Percentiles rank a stretch among this genome's conserved stretches.
phyloP scores from a whole-genome alignment of 2,113 vertebrate genomes.

The Ochotona princeps region DNA sequence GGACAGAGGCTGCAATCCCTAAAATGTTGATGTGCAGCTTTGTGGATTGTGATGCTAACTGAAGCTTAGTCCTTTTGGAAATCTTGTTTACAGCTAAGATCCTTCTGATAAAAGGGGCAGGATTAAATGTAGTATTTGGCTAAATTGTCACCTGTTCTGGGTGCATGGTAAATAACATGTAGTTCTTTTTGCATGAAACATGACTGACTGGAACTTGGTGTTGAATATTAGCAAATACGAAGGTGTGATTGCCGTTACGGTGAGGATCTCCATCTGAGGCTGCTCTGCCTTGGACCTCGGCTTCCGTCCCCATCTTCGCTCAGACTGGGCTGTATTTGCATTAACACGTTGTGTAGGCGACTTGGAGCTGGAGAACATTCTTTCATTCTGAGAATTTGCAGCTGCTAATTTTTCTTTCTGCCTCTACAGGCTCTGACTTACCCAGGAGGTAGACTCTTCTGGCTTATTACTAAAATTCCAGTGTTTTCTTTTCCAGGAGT shows the following conservation, averaged over 20 bases:
- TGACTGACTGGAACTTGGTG: background rate
- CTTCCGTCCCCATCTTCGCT: slow-evolving; percentile 28
- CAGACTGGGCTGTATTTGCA: slow-evolving; percentile 65
- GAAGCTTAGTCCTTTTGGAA: slow-evolving; percentile 9
- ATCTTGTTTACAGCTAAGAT: background rate
- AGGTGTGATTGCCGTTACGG: background rate
- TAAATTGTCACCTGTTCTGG: background rate
- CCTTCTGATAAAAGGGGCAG: background rate
- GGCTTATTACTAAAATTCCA: slow-evolving; percentile 47
- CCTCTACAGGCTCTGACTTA: slow-evolving; percentile 37
- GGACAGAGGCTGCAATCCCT: background rate
- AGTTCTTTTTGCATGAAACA: background rate
- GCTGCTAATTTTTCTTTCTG: slow-evolving; percentile 31
- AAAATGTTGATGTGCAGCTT: background rate
- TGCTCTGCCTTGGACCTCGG: slow-evolving; percentile 43
- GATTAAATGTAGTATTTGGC: background rate
- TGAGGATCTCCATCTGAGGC: slow-evolving; percentile 35
- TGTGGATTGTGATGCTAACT: background rate
- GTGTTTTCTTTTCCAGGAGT: slow-evolving; percentile 88
- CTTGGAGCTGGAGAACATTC: slow-evolving; percentile 65
- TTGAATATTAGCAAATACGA: background rate
- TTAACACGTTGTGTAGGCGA: slow-evolving; percentile 67
- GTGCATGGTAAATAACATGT: background rate
- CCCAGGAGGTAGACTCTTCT: background rate
- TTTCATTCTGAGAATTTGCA: slow-evolving; percentile 68